These are phyloP conservation scores for Lepidurus arcticus DNA, from an alignment of 1,140 invertebrate species.

Conservation along the genomic window DNA sequence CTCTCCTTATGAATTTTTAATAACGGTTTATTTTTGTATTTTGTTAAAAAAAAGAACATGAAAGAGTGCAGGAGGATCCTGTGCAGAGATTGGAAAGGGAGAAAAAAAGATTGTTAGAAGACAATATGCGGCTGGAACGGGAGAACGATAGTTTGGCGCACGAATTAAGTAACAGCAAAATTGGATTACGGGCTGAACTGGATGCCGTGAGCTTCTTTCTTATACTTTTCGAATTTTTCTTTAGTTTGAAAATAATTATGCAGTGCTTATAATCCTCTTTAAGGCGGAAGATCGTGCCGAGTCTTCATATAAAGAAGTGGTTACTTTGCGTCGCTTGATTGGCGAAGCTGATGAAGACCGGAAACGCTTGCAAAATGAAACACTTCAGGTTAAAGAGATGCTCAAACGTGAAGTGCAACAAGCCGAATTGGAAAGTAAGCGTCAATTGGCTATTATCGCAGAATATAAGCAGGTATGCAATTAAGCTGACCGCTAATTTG, in stretches of 20 bases:
- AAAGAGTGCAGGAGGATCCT: conserved; percentile 54
- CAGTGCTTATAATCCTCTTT: conserved; percentile 37
- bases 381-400: conserved; percentile 72
- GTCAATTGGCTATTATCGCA: conserved; percentile 68
- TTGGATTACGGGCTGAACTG: conserved; percentile 51
- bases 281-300: conserved; percentile 71
- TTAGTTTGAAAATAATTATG: background rate
- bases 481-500: background rate
- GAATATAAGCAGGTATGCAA: conserved; percentile 77
- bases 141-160: conserved; percentile 62
- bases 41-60: conserved; percentile 40
- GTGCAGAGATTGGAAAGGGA: conserved; percentile 54
- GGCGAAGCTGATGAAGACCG: conserved; percentile 77
- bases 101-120: conserved; percentile 50
- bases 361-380: conserved; percentile 68
- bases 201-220: conserved; percentile 47
- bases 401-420: conserved; percentile 69
- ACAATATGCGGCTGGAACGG: conserved; percentile 54
- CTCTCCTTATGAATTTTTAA: background rate
- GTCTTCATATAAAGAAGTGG: conserved; percentile 69
- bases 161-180: conserved; percentile 56
- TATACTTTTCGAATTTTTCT: conserved; percentile 34
- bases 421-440: conserved; percentile 63
- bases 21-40: conserved; percentile 9
- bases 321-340: conserved; percentile 63